phyloP scores from a whole-genome alignment of 2,113 vertebrate species.

The Clarias magur region DNA sequence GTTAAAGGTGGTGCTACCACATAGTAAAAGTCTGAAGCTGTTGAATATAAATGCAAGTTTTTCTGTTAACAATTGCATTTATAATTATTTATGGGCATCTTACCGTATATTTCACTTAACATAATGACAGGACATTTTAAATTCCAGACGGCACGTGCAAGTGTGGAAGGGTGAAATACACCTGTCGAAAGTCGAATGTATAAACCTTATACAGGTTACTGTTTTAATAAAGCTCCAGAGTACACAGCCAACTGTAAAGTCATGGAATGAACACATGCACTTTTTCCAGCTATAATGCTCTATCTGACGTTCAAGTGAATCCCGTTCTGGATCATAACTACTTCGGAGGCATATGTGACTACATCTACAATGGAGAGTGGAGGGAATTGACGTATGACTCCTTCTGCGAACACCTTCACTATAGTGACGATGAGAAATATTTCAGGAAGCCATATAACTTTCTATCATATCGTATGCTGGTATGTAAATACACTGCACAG shows the following conservation, averaged over 20 bases:
- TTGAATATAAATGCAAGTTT: neutral
- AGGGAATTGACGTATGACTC: slow-evolving; percentile 81
- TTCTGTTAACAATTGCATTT: too few species aligned
- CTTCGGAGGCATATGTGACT: slow-evolving; percentile 85
- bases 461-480: slow-evolving; percentile 82
- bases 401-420: slow-evolving; percentile 82
- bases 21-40: neutral
- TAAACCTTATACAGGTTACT: neutral
- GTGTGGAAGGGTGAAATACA: neutral
- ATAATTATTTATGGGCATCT: too few species aligned
- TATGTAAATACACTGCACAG: slow-evolving; percentile 52
- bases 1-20: neutral
- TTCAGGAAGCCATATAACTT: slow-evolving; percentile 91
- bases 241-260: neutral
- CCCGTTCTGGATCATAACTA: slow-evolving; percentile 76
- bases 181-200: neutral
- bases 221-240: neutral
- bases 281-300: slow-evolving; percentile 78
- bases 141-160: neutral
- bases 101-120: neutral
- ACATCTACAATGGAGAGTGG: slow-evolving; percentile 92
- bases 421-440: slow-evolving; percentile 85
- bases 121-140: neutral
- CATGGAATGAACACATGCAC: neutral
- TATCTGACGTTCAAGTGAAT: slow-evolving; percentile 71